Evolutionary conservation across 2,797 vertebrate species (phyloP).

Genomic region (Esox masquinongy): DNA sequence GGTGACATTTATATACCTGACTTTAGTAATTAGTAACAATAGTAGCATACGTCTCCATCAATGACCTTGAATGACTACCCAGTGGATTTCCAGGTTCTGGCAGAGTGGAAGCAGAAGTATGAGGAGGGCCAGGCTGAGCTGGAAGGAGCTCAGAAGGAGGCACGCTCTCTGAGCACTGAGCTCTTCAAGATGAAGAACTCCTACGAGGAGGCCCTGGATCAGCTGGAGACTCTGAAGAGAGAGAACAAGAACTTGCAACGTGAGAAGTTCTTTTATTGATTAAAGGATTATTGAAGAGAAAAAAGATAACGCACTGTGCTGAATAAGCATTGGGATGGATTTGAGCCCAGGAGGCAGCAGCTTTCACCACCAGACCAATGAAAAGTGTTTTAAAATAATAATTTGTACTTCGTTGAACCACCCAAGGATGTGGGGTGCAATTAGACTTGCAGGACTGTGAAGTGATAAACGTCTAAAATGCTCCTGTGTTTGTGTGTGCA

Average conservation of each 20-base stretch:
- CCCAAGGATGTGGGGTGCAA: background rate
- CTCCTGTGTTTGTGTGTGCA: slow-evolving; percentile 38
- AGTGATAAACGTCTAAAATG: background rate
- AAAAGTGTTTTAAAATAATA: background rate
- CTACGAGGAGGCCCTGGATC: slow-evolving; percentile 83
- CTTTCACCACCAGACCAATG: too few relatives aligned
- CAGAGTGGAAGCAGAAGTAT: slow-evolving; percentile 77
- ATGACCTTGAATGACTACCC: slow-evolving; percentile 18
- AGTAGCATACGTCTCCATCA: background rate
- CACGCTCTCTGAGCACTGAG: slow-evolving; percentile 79
- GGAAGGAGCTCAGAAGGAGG: slow-evolving; percentile 79
- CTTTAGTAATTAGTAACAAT: background rate
- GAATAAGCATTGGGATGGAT: too few relatives aligned
- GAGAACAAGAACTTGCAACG: slow-evolving; percentile 74
- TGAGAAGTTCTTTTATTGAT: slow-evolving; percentile 17
- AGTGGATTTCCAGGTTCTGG: slow-evolving; percentile 25
- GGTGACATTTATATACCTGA: slow-evolving; percentile 2
- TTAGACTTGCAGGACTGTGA: background rate
- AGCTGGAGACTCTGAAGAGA: slow-evolving; percentile 81
- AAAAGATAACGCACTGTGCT: too few relatives aligned
- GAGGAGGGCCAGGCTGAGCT: slow-evolving; percentile 84
- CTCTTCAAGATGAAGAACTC: slow-evolving; percentile 85
- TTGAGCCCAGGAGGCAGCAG: too few relatives aligned
- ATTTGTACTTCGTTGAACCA: background rate
- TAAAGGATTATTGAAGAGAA: too few relatives aligned